Evolutionary conservation across 1,140 invertebrate species (phyloP).

Genomic region (Lordiphosa collinella): DNA sequence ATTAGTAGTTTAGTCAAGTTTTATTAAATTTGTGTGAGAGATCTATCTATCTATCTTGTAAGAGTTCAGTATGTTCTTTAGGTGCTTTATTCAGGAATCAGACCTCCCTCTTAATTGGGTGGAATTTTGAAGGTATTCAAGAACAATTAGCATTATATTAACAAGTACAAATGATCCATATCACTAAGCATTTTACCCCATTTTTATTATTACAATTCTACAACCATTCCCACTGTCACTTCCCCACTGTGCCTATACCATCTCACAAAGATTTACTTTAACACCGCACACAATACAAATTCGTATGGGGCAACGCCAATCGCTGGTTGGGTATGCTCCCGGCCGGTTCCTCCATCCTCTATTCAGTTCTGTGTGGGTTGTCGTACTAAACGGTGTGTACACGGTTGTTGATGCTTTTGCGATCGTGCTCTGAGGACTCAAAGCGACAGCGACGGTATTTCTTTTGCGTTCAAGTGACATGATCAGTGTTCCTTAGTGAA

Average conservation of each 20-base stretch:
- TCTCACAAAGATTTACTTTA: slow-evolving; percentile 60
- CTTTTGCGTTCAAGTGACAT: background rate
- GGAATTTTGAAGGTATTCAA: background rate
- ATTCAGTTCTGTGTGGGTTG: slow-evolving; percentile 67
- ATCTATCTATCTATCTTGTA: too few species aligned
- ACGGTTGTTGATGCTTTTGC: slow-evolving; percentile 7
- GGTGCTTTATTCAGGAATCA: too few species aligned
- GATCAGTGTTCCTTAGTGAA: slow-evolving; percentile 4
- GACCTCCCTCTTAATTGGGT: too few species aligned
- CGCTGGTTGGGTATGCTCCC: slow-evolving; percentile 41
- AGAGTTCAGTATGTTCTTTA: too few species aligned
- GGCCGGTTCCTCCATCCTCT: slow-evolving; percentile 23
- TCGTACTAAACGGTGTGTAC: slow-evolving; percentile 57
- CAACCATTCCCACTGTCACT: background rate
- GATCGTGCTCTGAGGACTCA: background rate
- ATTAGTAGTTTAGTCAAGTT: too few species aligned
- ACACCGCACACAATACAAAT: slow-evolving; percentile 32
- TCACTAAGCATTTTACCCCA: too few species aligned
- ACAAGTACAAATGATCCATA: too few species aligned
- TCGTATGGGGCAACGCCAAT: slow-evolving; percentile 53
- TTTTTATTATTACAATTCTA: background rate
- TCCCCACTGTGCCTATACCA: slow-evolving; percentile 45
- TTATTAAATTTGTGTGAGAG: too few species aligned
- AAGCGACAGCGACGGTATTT: slow-evolving; percentile 49
- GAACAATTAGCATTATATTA: too few species aligned